Evolutionary conservation across 1,140 invertebrate genomes (phyloP), one percentile per base, ranked within the genome.

Genomic region (Drosophila mauritiana): DNA sequence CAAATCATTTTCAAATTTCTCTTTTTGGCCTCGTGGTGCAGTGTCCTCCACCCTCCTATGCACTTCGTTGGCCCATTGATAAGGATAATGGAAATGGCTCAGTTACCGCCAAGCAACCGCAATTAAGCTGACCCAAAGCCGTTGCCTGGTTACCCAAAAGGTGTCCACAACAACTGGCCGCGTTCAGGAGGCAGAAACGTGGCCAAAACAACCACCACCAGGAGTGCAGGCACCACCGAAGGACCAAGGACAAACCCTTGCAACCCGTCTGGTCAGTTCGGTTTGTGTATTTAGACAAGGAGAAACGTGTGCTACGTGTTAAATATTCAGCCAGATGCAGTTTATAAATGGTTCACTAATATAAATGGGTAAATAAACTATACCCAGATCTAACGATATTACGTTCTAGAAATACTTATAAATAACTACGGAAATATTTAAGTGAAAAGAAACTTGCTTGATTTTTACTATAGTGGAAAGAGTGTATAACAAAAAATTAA

Each of bases 61-160:
- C 39, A 56, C 55, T 22, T n/a, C 12, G 10, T 22, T 25, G 17
- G 31, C 12, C 34, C 42, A 49, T 54, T 70, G 65, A 84, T 84
- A 61, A 80, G 80, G 56, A 83, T 82, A 82, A 78, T 67, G 64
- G 40, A 57, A 84, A 80, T 83, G 70, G 78, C 67, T 79, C 45
- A 73, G 68, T 82, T 78, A 78, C 61, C 80, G 42, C 74, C n/a
- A 46, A 53, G 53, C 64, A 79, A 89, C 83, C 83, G 63, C 84
- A 86, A 88, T 83, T 76, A 83, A 78, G 61, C 79, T 86, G 83
- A 86, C 83, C 83, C 56, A 86, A 77, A 86, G 83, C 84, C 75
- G 83, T 86, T 83, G 67, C 75, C 59, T 12, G 43, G 84, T 27
- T 67, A 79, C 78, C 22, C 8, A 25, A 10, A 31, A 42, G 15